These are phyloP conservation scores for Porites divaricata DNA, from an alignment of 92 coral and sea anemone species.

Conservation along the genomic window DNA sequence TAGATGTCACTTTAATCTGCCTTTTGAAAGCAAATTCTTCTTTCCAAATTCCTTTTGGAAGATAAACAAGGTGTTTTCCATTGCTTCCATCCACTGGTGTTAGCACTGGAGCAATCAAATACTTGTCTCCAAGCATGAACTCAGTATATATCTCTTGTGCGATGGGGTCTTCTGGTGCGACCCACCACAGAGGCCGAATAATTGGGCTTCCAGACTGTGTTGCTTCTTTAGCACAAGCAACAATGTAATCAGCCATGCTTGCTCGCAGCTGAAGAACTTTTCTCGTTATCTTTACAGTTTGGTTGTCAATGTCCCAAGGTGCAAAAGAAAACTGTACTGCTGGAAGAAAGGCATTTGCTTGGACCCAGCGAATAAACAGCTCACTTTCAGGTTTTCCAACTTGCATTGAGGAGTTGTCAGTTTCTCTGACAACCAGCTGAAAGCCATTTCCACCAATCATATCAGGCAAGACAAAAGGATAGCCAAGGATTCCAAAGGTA, in stretches of 20 bases:
- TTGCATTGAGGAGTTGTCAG: background rate
- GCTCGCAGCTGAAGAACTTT: constrained; percentile 54
- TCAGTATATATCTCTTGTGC: constrained; percentile 73
- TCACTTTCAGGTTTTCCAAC: constrained; percentile 66
- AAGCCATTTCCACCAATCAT: constrained; percentile 84
- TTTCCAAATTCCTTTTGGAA: constrained; percentile 79
- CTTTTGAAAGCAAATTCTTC: constrained; percentile 61
- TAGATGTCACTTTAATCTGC: constrained; percentile 39
- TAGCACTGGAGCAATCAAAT: constrained; percentile 85
- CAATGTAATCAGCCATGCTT: constrained; percentile 49
- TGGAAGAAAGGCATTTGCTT: constrained; percentile 77
- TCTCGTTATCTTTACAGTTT: constrained; percentile 62
- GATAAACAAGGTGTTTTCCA: constrained; percentile 62
- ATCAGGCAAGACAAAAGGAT: constrained; percentile 88
- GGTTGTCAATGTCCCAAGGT: constrained; percentile 81
- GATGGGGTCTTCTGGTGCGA: constrained; percentile 69
- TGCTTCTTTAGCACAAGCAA: constrained; percentile 69
- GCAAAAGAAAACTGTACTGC: constrained; percentile 76
- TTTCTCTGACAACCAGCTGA: background rate
- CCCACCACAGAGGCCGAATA: constrained; percentile 89
- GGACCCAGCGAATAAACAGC: constrained; percentile 86
- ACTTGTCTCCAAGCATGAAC: constrained; percentile 70
- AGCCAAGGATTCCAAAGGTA: constrained; percentile 85
- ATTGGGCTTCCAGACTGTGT: constrained; percentile 71
- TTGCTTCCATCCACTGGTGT: constrained; percentile 44